Evolutionary conservation across 2,888 invertebrate species (phyloP), one percentile per base, ranked within the genome.

Genomic region (Pseudoips prasinana): DNA sequence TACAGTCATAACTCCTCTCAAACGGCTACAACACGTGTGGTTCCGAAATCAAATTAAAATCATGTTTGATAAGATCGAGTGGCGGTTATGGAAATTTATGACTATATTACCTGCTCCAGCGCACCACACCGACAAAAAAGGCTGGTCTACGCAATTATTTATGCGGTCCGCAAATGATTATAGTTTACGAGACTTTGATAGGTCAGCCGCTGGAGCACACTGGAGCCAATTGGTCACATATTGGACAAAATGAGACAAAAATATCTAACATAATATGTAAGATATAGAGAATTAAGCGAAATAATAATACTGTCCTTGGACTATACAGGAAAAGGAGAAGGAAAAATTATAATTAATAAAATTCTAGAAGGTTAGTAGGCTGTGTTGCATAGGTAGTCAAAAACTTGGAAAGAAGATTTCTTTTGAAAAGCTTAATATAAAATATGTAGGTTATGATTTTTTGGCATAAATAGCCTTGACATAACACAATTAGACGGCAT

Each of bases 31-130:
- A 86, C 86, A 86, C 86, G 86, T 87, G 87, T 84, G 87, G 87
- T 62, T 84, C 81, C 78, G 59, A 84, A 87, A 88, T 87, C 88
- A 87, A 88, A 88, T 88, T 88, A 87, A 88, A 88, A 86, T 85
- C 86, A 84, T 86, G 84, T 85, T 86, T 85, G 87, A 88, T 88
- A 88, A 87, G 83, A 88, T 88, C 88, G 85, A 85, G 79, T 86
- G 87, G 86, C 85, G 83, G 87, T 87, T 88, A 88, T 87, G 86
- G 83, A 86, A 87, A 88, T 88, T 88, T 88, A 87, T 88, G 88
- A 87, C 88, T 88, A 87, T 88, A 88, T 88, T 88, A 88, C 87
- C 86, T 87, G 87, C 83, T 82, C 83, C 60, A 67, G 79, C 84
- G 85, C 87, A 84, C 72, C 75, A 64, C 65, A 52, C 78, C 76